Conservation (phyloP, 1,140 invertebrate genomes). For the Drosophila tani region DNA sequence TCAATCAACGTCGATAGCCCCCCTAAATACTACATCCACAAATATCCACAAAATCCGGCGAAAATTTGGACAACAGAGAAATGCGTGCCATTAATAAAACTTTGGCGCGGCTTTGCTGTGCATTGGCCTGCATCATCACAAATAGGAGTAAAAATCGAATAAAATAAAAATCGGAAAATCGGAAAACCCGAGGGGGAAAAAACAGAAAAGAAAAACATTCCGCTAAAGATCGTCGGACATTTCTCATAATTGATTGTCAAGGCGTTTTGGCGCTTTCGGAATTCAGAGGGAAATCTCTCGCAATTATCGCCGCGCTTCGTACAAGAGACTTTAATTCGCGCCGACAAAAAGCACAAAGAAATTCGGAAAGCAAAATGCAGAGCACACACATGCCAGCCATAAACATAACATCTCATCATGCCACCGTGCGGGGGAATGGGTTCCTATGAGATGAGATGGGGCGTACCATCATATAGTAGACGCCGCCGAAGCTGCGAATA, state of each 20-base stretch:
- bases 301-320: slow-evolving; percentile 61
- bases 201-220: slow-evolving; percentile 31
- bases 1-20: slow-evolving; percentile 15
- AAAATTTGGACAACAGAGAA: slow-evolving; percentile 33
- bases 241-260: slow-evolving; percentile 78
- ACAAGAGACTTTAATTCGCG: slow-evolving; percentile 55
- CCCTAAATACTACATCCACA: slow-evolving; percentile 1
- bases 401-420: slow-evolving; percentile 16
- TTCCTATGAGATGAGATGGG: slow-evolving; percentile 14
- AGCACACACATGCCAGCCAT: slow-evolving; percentile 34
- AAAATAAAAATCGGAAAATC: neutral
- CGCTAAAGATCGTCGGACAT: slow-evolving; percentile 28
- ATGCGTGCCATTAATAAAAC: slow-evolving; percentile 77
- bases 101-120: slow-evolving; percentile 50
- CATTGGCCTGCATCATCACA: slow-evolving; percentile 42
- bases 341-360: slow-evolving; percentile 70
- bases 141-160: neutral
- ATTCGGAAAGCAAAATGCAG: slow-evolving; percentile 24
- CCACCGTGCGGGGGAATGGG: neutral
- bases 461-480: slow-evolving; percentile 35
- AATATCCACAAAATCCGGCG: neutral
- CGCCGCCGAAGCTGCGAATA: slow-evolving; percentile 55
- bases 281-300: slow-evolving; percentile 60
- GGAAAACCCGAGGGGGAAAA: slow-evolving; percentile 4
- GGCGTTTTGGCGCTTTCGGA: slow-evolving; percentile 59